Evolutionary conservation across 2,888 invertebrate species (phyloP).

Genomic region (Phengaris alcon): DNA sequence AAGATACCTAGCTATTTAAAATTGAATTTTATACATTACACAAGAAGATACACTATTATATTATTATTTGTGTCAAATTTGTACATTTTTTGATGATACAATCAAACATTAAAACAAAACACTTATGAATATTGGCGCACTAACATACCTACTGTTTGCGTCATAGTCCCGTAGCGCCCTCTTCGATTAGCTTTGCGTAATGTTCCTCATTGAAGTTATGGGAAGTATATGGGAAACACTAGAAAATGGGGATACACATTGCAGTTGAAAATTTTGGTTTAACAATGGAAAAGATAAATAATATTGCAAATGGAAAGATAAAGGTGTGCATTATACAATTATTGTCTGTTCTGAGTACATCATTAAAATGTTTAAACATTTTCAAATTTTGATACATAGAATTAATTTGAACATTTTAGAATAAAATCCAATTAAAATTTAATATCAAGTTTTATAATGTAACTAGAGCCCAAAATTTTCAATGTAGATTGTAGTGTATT

Average conservation of each 20-base stretch:
- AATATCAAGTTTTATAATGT: background rate
- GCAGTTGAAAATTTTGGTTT: constrained; percentile 11
- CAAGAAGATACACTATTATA: no score
- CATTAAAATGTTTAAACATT: background rate
- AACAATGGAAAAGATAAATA: background rate
- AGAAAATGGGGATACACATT: background rate
- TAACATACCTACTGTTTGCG: no score
- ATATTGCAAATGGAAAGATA: background rate
- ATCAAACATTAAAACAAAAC: no score
- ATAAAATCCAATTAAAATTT: background rate
- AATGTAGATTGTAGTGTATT: background rate
- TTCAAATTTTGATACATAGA: constrained; percentile 12
- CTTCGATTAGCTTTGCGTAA: no score
- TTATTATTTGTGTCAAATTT: no score
- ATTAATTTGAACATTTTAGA: background rate
- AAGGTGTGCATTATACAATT: background rate
- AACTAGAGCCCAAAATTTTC: constrained; percentile 8
- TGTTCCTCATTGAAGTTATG: background rate
- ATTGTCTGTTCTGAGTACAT: background rate
- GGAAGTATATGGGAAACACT: background rate
- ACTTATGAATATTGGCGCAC: no score
- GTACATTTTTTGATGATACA: no score
- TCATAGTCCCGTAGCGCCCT: no score
- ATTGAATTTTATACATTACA: no score
- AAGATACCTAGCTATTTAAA: no score